Conservation (phyloP, 2,797 vertebrate genomes). For the Emys orbicularis region DNA sequence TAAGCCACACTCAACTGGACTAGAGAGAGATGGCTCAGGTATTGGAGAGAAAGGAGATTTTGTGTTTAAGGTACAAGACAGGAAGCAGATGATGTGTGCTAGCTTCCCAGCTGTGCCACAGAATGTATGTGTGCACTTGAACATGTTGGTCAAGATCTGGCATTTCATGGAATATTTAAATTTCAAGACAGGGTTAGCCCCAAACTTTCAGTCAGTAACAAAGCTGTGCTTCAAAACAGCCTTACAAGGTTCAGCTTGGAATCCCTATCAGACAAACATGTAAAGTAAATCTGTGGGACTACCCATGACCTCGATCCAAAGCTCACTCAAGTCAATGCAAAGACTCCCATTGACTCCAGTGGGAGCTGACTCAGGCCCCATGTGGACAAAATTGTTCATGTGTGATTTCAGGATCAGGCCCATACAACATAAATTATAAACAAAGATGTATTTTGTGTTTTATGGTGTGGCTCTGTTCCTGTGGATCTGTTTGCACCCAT, state of each 20-base stretch:
- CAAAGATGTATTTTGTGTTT: neutral
- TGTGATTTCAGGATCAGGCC: neutral
- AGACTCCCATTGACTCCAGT: neutral
- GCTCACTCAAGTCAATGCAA: neutral
- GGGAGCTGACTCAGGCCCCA: neutral
- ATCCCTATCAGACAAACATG: neutral
- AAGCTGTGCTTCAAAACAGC: neutral
- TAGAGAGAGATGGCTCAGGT: accelerated
- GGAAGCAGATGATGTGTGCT: neutral
- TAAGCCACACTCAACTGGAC: neutral
- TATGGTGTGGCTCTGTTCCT: neutral
- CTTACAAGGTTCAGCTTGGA: neutral
- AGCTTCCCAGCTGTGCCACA: neutral
- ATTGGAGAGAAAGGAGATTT: neutral
- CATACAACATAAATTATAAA: neutral
- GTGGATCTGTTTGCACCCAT: neutral
- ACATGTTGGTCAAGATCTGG: neutral
- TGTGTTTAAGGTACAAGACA: neutral
- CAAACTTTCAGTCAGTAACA: neutral
- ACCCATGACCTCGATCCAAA: neutral
- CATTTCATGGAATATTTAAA: neutral
- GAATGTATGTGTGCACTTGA: too few species aligned
- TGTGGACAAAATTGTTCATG: accelerated
- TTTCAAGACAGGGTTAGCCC: neutral
- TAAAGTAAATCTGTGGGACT: neutral